phyloP scores from a whole-genome alignment of 2,113 vertebrate species.

The Microtus montanus region DNA sequence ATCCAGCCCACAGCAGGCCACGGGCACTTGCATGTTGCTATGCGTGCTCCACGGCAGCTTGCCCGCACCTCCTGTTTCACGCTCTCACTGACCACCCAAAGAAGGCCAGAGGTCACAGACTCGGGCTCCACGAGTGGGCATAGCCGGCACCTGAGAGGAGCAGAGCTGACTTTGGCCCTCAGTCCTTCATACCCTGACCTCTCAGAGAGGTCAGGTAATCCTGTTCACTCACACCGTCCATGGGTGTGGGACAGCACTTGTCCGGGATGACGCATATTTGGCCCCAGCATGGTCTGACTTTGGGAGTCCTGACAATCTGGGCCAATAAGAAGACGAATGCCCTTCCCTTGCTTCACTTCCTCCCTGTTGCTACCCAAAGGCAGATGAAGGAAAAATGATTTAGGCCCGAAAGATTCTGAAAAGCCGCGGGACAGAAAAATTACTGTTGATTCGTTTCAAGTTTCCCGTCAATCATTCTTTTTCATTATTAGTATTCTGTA shows the following conservation, averaged over 20 bases:
- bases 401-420: background rate
- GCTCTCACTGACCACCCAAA: background rate
- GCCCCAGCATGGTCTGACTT: fast-evolving
- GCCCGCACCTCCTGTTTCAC: background rate
- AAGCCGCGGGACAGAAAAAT: background rate
- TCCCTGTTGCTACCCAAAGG: background rate
- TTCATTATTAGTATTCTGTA: background rate
- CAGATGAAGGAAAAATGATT: background rate
- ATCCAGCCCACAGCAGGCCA: background rate
- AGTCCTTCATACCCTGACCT: background rate
- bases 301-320: no score
- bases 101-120: fast-evolving
- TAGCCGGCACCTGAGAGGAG: background rate
- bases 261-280: no score
- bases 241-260: no score
- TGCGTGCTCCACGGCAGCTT: fast-evolving
- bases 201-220: background rate
- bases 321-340: no score
- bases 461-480: background rate
- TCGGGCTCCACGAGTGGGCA: background rate
- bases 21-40: background rate
- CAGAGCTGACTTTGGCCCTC: background rate
- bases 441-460: background rate
- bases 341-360: no score
- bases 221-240: background rate